phyloP scores from a whole-genome alignment of 64 coral and sea anemone species.

The Montipora cactus region DNA sequence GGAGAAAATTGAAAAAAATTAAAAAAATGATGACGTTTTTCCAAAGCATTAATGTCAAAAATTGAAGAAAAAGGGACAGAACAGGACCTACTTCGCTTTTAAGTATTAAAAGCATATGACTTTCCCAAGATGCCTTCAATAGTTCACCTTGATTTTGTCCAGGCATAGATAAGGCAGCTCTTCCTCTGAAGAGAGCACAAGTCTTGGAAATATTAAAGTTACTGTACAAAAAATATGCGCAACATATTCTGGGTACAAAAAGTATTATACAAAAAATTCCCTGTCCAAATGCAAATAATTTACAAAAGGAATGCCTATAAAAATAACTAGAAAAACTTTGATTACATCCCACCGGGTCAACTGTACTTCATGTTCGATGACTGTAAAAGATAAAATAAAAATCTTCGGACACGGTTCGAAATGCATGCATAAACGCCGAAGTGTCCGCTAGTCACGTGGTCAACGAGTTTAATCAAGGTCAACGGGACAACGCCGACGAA shows the following conservation, averaged over 20 bases:
- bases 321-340: slow-evolving; percentile 55
- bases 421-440: slow-evolving; percentile 37
- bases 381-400: slow-evolving; percentile 1
- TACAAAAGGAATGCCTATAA: slow-evolving; percentile 48
- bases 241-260: slow-evolving; percentile 39
- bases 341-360: slow-evolving; percentile 50
- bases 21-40: too few relatives aligned
- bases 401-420: not conserved
- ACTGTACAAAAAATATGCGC: slow-evolving; percentile 62
- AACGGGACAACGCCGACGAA: too few relatives aligned
- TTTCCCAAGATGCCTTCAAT: slow-evolving; percentile 21
- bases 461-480: too few relatives aligned
- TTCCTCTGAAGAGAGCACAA: not conserved
- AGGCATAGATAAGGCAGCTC: slow-evolving; percentile 2
- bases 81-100: not conserved
- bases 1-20: too few relatives aligned
- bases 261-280: slow-evolving; percentile 47
- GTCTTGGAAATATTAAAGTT: slow-evolving; percentile 39
- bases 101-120: not conserved
- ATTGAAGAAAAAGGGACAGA: not conserved
- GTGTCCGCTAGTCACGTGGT: not conserved
- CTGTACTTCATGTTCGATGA: not conserved
- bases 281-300: slow-evolving; percentile 50
- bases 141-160: not conserved
- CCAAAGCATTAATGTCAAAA: not conserved